A percentile compares a stretch with the other conserved stretches of the same genome.
Evolutionary conservation across 30 jellyfish, hydroid and myxozoan genomes (phyloP).

Genomic region (Pelagia noctiluca): DNA sequence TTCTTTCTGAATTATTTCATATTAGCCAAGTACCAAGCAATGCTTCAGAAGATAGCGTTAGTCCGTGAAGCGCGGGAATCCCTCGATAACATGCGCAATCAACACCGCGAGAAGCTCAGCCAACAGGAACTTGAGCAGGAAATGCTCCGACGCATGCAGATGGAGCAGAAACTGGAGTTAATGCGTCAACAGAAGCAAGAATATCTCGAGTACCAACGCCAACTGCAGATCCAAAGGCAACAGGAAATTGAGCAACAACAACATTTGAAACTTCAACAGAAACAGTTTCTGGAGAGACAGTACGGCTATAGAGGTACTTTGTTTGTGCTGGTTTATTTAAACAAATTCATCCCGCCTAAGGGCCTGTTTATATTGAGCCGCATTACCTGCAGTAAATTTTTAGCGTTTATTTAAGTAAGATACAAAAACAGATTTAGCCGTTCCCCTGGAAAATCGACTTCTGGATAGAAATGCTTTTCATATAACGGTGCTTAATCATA

Average conservation of each 20-base stretch:
- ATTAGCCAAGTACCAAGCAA: slow-evolving; percentile 93
- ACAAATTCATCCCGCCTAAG: too few relatives aligned
- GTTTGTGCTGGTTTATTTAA: too few relatives aligned
- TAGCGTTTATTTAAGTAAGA: too few relatives aligned
- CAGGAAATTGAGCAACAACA: slow-evolving; percentile 92
- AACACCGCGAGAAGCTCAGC: slow-evolving; percentile 88
- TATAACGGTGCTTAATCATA: too few relatives aligned
- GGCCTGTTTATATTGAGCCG: too few relatives aligned
- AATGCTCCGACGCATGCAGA: slow-evolving; percentile 98
- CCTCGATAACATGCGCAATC: slow-evolving; percentile 93
- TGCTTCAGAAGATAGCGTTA: slow-evolving; percentile 90
- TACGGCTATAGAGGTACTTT: slow-evolving; percentile 3
- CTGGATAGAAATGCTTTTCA: too few relatives aligned
- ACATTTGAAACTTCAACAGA: slow-evolving; percentile 79
- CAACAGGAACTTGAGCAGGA: slow-evolving; percentile 99
- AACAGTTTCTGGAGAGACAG: slow-evolving; percentile 61
- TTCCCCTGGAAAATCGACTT: too few relatives aligned
- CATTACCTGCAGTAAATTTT: too few relatives aligned
- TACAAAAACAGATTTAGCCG: too few relatives aligned
- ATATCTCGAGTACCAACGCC: slow-evolving; percentile 94
- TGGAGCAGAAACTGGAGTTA: slow-evolving; percentile 97
- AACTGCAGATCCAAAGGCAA: slow-evolving; percentile 93
- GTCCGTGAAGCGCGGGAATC: slow-evolving; percentile 98
- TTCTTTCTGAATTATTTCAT: neutral
- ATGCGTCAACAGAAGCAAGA: slow-evolving; percentile 99